Evolutionary conservation across 2,888 invertebrate genomes (phyloP), one percentile per base, ranked within the genome.

Genomic region (Schizotus pectinicornis): DNA sequence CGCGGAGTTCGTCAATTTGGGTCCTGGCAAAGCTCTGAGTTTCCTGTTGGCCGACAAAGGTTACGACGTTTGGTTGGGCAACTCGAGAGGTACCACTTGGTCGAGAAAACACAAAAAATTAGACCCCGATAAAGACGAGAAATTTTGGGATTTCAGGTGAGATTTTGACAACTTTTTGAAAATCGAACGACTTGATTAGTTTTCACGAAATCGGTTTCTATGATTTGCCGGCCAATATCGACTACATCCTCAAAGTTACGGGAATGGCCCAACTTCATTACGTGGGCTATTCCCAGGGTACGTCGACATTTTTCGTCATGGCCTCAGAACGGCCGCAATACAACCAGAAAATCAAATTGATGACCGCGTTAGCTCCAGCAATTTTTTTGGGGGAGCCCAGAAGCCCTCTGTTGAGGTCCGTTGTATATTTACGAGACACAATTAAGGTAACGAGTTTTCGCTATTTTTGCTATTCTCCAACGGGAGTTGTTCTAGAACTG

Each of bases 41-140:
- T 80, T 74, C 67, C 69, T 83, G 7, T 77, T 90, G 1, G 85
- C 87, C 3, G 88, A 90, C 67, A 80, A 81, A 68, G 88, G 88
- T 8, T 90, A 84, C 66, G 90, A 90, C 62, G 88, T 90, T 0
- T 94, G 93, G 93, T 79, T 94, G 80, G 89, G 90, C 0, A 94
- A 94, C 73, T 85, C 85, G 11, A 84, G 94, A 1, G 94, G 93
- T 5, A 92, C 88, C 71, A 81, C 79, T 1, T 87, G 86, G 69
- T 82, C 83, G 7, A 77, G 79, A 47, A 74, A 75, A 9, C 86
- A 88, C 67, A 68, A 76, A 5, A 77, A 70, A 6, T 67, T 75
- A 22, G 42, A 64, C 35, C 66, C 68, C 3, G 54, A 62, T 31
- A 37, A 32, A 3, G 41, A 65, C 41, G 13, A 30, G 7, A 8